phyloP scores from a whole-genome alignment of 2,888 invertebrate genomes.

The Athalia rosae region DNA sequence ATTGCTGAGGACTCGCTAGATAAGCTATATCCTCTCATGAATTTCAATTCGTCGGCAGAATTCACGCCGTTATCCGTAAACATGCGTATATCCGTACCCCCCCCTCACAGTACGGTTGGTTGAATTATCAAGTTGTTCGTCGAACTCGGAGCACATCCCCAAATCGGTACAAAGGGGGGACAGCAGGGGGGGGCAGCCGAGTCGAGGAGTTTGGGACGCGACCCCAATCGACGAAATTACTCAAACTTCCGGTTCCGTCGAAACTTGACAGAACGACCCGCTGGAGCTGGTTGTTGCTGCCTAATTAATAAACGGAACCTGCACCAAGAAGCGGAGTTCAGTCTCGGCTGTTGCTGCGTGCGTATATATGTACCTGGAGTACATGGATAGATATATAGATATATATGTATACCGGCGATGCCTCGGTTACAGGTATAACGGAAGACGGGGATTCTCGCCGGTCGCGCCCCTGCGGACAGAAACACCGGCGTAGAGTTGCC shows the following conservation, averaged over 20 bases:
- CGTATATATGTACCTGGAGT: too few species aligned
- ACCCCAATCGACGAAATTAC: conserved; percentile 17
- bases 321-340: not conserved
- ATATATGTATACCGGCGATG: too few species aligned
- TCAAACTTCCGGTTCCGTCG: not conserved
- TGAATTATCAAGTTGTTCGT: conserved; percentile 23
- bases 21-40: too few species aligned
- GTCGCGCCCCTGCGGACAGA: not conserved
- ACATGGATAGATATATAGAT: too few species aligned
- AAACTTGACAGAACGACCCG: not conserved
- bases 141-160: conserved; percentile 2
- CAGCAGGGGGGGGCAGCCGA: not conserved
- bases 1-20: too few species aligned
- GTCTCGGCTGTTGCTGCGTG: not conserved
- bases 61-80: too few species aligned
- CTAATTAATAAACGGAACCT: conserved; percentile 19
- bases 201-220: not conserved
- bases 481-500: not conserved
- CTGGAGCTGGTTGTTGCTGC: not conserved
- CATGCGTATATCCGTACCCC: too few species aligned
- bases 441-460: not conserved
- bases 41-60: too few species aligned
- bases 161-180: not conserved
- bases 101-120: not conserved
- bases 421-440: too few species aligned